Evolutionary conservation across 1,140 invertebrate genomes (phyloP), one percentile per base, ranked within the genome.

Genomic region (Choristoneura fumiferana): DNA sequence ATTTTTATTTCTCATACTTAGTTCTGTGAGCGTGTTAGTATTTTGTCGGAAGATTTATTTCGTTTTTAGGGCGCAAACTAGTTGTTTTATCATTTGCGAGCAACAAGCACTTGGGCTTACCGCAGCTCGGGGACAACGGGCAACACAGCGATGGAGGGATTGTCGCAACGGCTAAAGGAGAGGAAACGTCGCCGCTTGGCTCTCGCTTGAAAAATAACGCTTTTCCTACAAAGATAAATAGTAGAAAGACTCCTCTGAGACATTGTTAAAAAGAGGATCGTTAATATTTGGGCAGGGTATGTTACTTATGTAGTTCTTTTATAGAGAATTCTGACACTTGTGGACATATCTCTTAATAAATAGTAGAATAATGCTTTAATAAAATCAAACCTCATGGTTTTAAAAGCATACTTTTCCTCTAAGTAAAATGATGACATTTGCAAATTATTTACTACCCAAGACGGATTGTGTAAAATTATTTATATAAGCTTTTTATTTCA

Each of bases 41-140:
- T n/a, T n/a, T n/a, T n/a, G n/a, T n/a, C n/a, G n/a, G n/a, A 62
- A 63, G 64, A 60, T 69, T 63, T 52, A 54, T 35, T 54, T 69
- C 52, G 63, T 57, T 67, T 66, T 71, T 64, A 58, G 49, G 60
- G 72, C 73, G 71, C 76, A 74, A 76, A 66, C 67, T 60, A 65
- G 57, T 75, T 72, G 65, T 72, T 83, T 85, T 87, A 87, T 87
- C 82, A 79, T 73, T 76, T 65, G 74, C 62, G 84, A 73, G 79
- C 82, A 85, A 81, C 70, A 74, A 65, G 67, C 69, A 67, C 63
- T 67, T 55, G 67, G 69, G 78, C 76, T 87, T 84, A 84, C 65
- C 43, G 69, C 53, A 58, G 73, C 76, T 78, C 60, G 54, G 57
- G 59, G 45, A 38, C 56, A 58, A 63, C 60, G 65, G 71, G 64